A percentile compares a stretch with the other conserved stretches of the same genome.
Conservation (phyloP, 2,113 vertebrate species). For the Pelecanoides urinatrix region DNA sequence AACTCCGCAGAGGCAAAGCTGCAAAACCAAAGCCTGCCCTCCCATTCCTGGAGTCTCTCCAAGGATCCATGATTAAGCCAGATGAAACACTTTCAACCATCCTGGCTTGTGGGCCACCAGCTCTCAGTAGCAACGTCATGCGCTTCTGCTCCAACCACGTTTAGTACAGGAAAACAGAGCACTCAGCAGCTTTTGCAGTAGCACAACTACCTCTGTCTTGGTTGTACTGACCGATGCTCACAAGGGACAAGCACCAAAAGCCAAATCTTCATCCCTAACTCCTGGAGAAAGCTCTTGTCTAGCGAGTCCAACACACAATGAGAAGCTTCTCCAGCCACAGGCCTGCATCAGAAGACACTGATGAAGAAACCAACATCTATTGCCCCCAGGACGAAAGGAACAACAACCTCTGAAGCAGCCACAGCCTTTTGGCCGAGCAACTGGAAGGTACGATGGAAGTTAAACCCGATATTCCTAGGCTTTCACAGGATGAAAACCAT, state of each 20-base stretch:
- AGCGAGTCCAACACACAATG: rapidly evolving
- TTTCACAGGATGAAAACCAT: background rate
- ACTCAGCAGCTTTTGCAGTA: background rate
- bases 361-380: background rate
- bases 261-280: background rate
- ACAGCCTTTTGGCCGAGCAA: background rate
- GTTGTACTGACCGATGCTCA: background rate
- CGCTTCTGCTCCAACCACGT: rapidly evolving
- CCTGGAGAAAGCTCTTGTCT: background rate
- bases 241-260: background rate
- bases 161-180: background rate
- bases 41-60: background rate
- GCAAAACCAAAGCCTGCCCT: background rate
- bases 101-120: background rate
- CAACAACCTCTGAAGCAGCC: background rate
- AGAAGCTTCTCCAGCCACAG: background rate
- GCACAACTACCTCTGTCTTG: background rate
- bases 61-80: background rate
- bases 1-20: background rate
- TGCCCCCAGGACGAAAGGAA: background rate
- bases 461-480: background rate
- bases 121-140: background rate
- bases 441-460: background rate
- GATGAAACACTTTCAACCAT: background rate
- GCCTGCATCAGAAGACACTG: background rate